Base-by-base conservation (phyloP, 2,113 vertebrate genomes). In the Galemys pyrenaicus region DNA sequence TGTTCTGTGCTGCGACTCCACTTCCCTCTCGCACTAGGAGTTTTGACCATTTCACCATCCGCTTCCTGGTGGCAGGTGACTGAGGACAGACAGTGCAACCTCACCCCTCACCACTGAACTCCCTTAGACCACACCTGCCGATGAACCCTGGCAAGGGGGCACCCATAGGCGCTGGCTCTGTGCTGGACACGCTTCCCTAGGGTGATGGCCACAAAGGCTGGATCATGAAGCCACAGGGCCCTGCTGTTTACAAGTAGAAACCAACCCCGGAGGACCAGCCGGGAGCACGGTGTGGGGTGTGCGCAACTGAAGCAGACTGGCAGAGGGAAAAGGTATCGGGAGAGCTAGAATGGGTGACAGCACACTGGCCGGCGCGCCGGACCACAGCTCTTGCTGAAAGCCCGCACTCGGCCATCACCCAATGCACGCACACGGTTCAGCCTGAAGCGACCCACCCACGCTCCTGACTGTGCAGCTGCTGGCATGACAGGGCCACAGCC, bases 61-160 rank as follows among this genome's bases (percentile, higher is more conserved):
- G 35, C 60, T 62, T 54, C 78, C 65, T 20, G 65, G 32, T 1
- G 24, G 20, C 17, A 24, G 5, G 49, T 37, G 32, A 90, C 4
- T 0, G 0, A 20, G 37, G 32, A 32, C 16, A 4, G 16, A 9
- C 3, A 19, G 20, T 41, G 74, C 37, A 41, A 35, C 0, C 9
- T 3, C 67, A 2, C 17, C 11, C 39, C 41, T 24, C 28, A 0
- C 10, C 13, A 5, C 9, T 39, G 56, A 73, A 3, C 7, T 15
- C 44, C 39, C 41, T 26, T 15, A 58, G 75, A 37, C 65, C 30
- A 22, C 10, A 11, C 46, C 46, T 49, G 46, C 46, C 46, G 12
- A 49, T 11, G 12, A 49, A 75, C 22, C 30, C 37, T 84, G 46
- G 56, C 46, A 24, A 26, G 3, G 4, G 46, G 41, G 71, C 44